Base-by-base conservation (phyloP, 2,888 invertebrate genomes). In the Sesia apiformis region DNA sequence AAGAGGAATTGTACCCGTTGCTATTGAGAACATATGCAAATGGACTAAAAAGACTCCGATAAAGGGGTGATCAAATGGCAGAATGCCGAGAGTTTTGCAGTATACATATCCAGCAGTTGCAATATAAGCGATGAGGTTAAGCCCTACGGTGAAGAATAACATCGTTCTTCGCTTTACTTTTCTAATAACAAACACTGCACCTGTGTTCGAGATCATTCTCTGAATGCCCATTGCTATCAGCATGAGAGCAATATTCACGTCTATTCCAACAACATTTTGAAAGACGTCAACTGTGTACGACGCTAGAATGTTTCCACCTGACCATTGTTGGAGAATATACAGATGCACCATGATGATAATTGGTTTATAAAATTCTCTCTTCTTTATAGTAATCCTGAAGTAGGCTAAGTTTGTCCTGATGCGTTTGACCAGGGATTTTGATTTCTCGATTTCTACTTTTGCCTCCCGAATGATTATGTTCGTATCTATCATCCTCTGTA, bases 1-100 rank as follows among this genome's bases (percentile, higher is more conserved):
- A 52, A 94, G 66, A 0, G 93, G 92, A 1, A 92, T 81, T 3
- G 91, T 78, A 0, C 93, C 93, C 4, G 91, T 81, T 1, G 90
- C 85, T 38, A 91, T 81, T 23, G 91, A 90, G 6, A 88, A 81
- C 63, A 91, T 91, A 60, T 92, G 83, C 0, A 78, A 62, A 43
- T 83, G 83, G 4, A 81, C 60, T 8, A 82, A 60, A 3, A 61
- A 53, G 0, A 78, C 60, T 6, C 81, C 81, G n/a, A 81, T 69
- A 40, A 64, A 56, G 0, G 79, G 75, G 55, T 75, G 68, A 43
- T 80, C 75, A 4, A 74, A 74, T 0, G 72, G 69, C 5, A 79
- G 52, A 55, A 66, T 56, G 1, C 58, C 61, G n/a, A 71, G 59
- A 0, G 62, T 57, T 56, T 77, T 81, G 0, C 67, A 66, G 39